These are phyloP conservation scores for Pyralis farinalis DNA, from an alignment of 2,888 invertebrate genomes.

Conservation along the genomic window DNA sequence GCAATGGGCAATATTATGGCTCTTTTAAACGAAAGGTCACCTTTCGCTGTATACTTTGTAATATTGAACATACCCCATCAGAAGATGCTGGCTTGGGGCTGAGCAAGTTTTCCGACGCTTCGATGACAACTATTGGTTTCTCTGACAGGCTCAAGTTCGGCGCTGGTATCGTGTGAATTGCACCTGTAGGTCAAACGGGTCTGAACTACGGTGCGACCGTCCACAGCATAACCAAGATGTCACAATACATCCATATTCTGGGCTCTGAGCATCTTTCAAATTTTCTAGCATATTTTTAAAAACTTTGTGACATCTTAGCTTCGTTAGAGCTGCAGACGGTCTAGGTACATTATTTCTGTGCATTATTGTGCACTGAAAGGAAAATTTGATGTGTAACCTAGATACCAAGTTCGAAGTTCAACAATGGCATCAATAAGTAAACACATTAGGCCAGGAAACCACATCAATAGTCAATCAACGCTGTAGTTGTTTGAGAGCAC, in stretches of 20 bases:
- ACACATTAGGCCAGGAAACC: too few species aligned
- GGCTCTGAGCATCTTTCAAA: too few species aligned
- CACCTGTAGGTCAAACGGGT: constrained; percentile 76
- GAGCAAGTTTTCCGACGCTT: constrained; percentile 32
- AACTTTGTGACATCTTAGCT: constrained; percentile 19
- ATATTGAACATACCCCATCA: constrained; percentile 38
- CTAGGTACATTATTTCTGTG: constrained; percentile 6
- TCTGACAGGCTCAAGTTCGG: constrained; percentile 88
- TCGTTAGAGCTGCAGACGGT: constrained; percentile 23
- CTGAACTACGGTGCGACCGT: constrained; percentile 49
- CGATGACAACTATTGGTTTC: constrained; percentile 79
- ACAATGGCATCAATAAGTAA: too few species aligned
- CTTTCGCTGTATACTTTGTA: too few species aligned
- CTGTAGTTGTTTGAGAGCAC: too few species aligned
- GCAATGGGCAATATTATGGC: too few species aligned
- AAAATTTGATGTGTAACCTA: too few species aligned
- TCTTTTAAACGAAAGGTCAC: too few species aligned
- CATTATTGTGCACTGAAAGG: constrained; percentile 29
- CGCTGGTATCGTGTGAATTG: constrained; percentile 93
- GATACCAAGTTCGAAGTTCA: too few species aligned
- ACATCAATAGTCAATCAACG: too few species aligned
- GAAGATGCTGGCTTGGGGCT: constrained; percentile 24
- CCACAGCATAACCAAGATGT: constrained; percentile 38
- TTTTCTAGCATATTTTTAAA: too few species aligned
- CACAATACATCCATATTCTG: constrained; percentile 15